Conservation (phyloP, 2,888 invertebrate species). For the Oscheius myriophilus region DNA sequence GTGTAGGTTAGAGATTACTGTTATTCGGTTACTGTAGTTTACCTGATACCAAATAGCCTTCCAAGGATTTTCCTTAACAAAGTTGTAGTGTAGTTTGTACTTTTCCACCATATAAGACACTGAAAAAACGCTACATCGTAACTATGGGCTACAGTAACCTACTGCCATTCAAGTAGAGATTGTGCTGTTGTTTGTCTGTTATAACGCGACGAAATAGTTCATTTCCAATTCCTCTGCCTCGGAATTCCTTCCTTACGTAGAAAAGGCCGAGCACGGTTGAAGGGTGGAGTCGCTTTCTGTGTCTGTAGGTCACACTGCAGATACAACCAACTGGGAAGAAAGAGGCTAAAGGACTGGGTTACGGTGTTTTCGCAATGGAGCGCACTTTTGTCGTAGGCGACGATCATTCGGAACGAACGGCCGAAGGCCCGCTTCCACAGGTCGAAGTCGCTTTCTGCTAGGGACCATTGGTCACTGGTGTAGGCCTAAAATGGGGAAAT, state of each 20-base stretch:
- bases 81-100: slow-evolving; percentile 20
- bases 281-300: not conserved
- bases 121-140: not conserved
- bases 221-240: slow-evolving; percentile 24
- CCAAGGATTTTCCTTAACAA: slow-evolving; percentile 9
- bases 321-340: slow-evolving; percentile 21
- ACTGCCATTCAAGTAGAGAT: slow-evolving; percentile 23
- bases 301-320: slow-evolving; percentile 18
- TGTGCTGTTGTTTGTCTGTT: slow-evolving; percentile 12
- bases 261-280: slow-evolving; percentile 24
- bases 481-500: slow-evolving; percentile 22
- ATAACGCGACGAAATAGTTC: slow-evolving; percentile 22
- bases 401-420: slow-evolving; percentile 18
- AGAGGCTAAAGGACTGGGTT: not conserved
- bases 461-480: slow-evolving; percentile 16
- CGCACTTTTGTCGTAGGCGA: slow-evolving; percentile 24
- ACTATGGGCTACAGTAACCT: not conserved
- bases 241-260: slow-evolving; percentile 20
- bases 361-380: not conserved
- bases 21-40: not conserved
- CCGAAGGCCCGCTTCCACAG: slow-evolving; percentile 24
- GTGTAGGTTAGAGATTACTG: not conserved
- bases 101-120: slow-evolving; percentile 25
- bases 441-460: slow-evolving; percentile 19
- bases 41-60: slow-evolving; percentile 24